Evolutionary conservation across 2,113 vertebrate species (phyloP).

Genomic region (Amphiprion percula): DNA sequence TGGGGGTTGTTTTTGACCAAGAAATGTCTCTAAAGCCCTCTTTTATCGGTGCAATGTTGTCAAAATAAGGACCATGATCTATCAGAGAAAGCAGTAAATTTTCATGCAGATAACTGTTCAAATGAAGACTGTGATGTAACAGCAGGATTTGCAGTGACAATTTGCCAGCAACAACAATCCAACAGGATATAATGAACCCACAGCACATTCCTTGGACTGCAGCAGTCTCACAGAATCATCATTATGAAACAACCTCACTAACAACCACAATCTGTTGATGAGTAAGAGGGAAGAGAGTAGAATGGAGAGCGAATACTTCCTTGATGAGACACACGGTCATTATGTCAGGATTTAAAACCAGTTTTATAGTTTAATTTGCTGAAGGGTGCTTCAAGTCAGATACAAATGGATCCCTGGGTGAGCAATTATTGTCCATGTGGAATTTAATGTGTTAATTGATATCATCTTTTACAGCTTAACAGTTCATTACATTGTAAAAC

Average conservation of each 20-base stretch:
- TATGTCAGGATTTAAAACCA: slow-evolving; percentile 12
- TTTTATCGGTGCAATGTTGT: no score
- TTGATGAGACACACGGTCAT: neutral
- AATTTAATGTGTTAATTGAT: slow-evolving; percentile 9
- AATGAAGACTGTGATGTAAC: no score
- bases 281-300: neutral
- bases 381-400: neutral
- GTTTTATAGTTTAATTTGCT: slow-evolving; percentile 1
- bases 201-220: neutral
- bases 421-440: slow-evolving; percentile 2
- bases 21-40: no score
- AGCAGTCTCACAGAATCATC: neutral
- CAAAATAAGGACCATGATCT: no score
- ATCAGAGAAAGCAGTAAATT: no score
- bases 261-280: neutral
- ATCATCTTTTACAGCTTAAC: slow-evolving; percentile 5
- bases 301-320: neutral
- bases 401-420: neutral
- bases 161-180: neutral
- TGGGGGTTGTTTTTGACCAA: no score
- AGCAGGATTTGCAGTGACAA: neutral
- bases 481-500: neutral
- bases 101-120: no score
- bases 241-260: neutral
- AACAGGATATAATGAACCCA: neutral